phyloP scores from a whole-genome alignment of 2,113 vertebrate species.

The Oenanthe melanoleuca region DNA sequence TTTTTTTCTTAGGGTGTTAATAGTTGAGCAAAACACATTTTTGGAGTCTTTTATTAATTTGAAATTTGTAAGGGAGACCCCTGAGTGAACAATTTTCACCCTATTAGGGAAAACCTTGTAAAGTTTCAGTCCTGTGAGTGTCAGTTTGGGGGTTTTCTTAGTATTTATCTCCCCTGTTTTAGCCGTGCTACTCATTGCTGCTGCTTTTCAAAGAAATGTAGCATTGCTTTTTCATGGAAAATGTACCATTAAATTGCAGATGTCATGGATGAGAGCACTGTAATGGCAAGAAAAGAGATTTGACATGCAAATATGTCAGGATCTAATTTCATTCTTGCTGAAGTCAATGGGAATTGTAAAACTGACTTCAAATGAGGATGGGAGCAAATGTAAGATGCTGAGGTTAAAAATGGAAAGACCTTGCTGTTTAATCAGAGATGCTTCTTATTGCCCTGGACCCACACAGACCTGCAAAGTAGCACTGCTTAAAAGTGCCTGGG shows the following conservation, averaged over 20 bases:
- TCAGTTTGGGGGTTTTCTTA: fast-evolving
- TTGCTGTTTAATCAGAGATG: neutral
- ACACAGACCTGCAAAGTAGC: neutral
- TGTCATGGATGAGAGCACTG: neutral
- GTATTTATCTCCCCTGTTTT: neutral
- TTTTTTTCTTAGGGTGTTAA: neutral
- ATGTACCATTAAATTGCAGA: conserved; percentile 42
- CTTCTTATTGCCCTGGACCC: neutral
- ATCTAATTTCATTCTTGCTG: conserved; percentile 25
- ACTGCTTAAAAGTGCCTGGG: neutral
- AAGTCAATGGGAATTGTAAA: neutral
- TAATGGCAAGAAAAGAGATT: conserved; percentile 8
- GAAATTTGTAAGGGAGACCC: neutral
- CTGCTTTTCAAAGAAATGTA: neutral
- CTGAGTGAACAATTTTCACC: neutral
- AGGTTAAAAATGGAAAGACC: neutral
- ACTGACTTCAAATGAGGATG: neutral
- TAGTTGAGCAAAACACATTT: neutral
- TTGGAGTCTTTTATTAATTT: neutral
- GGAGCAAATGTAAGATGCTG: fast-evolving
- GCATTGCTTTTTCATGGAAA: conserved; percentile 20
- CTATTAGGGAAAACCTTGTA: neutral
- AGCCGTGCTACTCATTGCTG: neutral
- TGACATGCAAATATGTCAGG: conserved; percentile 35
- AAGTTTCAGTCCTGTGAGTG: neutral